Base-by-base conservation (phyloP, 2,888 invertebrate genomes). In the Ceriagrion tenellum region DNA sequence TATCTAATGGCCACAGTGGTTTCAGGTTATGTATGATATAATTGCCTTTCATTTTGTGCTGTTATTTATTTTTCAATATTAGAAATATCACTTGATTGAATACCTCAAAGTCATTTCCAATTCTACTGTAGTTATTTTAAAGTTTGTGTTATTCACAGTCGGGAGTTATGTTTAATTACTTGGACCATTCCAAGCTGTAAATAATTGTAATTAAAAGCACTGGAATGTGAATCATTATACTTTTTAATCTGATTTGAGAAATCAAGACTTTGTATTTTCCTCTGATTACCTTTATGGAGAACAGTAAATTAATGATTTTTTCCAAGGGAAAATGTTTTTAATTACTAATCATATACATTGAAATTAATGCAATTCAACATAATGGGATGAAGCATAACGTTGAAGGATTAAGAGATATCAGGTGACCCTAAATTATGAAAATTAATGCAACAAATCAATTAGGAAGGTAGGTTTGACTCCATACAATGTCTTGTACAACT, bases 181-280 rank as follows among this genome's bases (percentile, higher is more conserved):
- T 81, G 81, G 30, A 81, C 16, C 81, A 81, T 81, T 81, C 81
- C 81, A 81, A 81, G 35, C 35, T 35, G 81, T 35, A 81, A 81
- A 81, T 30, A 81, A 81, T 18, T 81, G 81, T 81, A 35, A 26
- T 81, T 13, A 35, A 81, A 81, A 81, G 1, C 16, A 30, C 26
- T 35, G 81, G 35, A 18, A 81, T 81, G 81, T 81, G 35, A 81
- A 35, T n/a, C 12, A 69, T 69, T n/a, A 3, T n/a, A 69, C 69
- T 26, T 23, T 69, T n/a, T 10, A 23, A 69, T 47, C 2, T 69
- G n/a, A 26, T 23, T 69, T 69, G n/a, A 69, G 26, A n/a, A 69
- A 26, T 69, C 23, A 69, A 26, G 23, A 26, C 4, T 26, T 26
- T 69, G 69, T 26, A 69, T 69, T 69, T 69, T 69, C 8, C 69